Evolutionary conservation across 2,797 vertebrate species (phyloP).

Genomic region (Bradypodion ventrale): DNA sequence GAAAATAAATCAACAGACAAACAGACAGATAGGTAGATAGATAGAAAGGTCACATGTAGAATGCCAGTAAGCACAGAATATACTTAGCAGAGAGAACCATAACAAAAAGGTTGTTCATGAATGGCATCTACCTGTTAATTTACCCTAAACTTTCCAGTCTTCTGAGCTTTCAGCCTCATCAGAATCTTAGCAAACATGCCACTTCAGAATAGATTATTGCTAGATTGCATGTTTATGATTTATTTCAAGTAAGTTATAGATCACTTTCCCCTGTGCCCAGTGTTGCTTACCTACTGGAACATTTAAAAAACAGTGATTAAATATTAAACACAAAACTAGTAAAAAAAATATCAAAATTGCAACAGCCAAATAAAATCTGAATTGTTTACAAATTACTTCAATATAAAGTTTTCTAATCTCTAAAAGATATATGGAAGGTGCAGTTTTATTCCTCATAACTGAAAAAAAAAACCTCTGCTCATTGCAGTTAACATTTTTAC

Average conservation of each 20-base stretch:
- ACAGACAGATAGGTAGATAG: background rate
- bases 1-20: background rate
- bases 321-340: background rate
- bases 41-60: background rate
- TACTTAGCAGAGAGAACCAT: background rate
- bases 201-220: background rate
- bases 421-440: background rate
- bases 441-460: background rate
- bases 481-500: background rate
- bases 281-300: background rate
- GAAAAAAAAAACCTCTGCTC: background rate
- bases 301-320: constrained; percentile 1
- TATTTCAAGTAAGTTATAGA: background rate
- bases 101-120: background rate
- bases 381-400: background rate
- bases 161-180: background rate
- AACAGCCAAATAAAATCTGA: background rate
- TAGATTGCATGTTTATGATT: background rate
- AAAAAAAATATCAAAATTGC: background rate
- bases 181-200: background rate
- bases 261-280: background rate
- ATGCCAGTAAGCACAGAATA: background rate
- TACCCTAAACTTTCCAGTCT: background rate
- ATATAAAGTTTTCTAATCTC: background rate
- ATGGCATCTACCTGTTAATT: background rate